Conservation (phyloP, 2,888 invertebrate species). For the Drepanosiphum platanoidis region DNA sequence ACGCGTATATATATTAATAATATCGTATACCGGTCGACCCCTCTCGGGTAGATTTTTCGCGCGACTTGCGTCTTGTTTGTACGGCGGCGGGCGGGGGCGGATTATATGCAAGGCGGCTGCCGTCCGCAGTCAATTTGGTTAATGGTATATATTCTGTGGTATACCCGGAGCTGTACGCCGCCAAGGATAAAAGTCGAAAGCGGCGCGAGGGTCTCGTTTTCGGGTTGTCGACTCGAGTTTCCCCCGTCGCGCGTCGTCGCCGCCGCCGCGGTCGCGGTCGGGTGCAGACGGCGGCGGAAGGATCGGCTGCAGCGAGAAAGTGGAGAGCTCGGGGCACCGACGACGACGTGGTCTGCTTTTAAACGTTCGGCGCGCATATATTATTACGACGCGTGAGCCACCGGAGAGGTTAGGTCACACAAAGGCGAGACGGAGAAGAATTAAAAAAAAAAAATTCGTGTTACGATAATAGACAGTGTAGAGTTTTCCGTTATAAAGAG, state of each 20-base stretch:
- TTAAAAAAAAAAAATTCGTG: too few species aligned
- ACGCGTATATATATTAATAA: background rate
- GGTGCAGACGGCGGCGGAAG: background rate
- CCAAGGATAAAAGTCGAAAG: constrained; percentile 24
- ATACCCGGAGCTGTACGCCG: background rate
- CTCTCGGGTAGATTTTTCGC: constrained; percentile 45
- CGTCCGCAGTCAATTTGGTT: constrained; percentile 59
- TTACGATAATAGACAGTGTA: too few species aligned
- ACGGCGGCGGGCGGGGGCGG: background rate
- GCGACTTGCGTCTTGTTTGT: constrained; percentile 23
- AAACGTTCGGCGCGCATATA: background rate
- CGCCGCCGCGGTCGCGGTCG: background rate
- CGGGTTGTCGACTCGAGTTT: constrained; percentile 59
- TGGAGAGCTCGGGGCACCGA: background rate
- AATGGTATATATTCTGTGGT: constrained; percentile 37
- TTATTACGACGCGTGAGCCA: background rate
- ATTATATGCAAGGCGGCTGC: constrained; percentile 44
- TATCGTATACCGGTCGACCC: constrained; percentile 7
- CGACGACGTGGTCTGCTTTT: background rate
- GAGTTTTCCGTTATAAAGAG: too few species aligned
- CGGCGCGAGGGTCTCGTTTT: constrained; percentile 44
- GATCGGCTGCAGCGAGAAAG: background rate
- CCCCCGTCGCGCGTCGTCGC: background rate
- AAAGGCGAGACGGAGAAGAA: background rate
- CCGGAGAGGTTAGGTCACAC: too few species aligned